phyloP scores from a whole-genome alignment of 2,797 vertebrate genomes.

The Spheniscus humboldti region DNA sequence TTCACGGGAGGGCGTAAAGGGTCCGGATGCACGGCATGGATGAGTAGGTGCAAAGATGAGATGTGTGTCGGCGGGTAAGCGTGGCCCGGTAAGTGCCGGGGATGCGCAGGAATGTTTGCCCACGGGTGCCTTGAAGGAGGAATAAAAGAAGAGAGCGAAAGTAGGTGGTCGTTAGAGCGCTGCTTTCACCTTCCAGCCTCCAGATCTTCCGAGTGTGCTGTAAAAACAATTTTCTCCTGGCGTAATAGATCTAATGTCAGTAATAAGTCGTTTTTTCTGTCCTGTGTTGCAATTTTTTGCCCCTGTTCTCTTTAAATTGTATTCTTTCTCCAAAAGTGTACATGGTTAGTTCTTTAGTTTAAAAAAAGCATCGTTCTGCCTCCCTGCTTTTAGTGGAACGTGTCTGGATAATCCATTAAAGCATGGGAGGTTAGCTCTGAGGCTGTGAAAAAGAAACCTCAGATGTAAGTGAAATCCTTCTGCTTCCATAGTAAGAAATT shows the following conservation, averaged over 20 bases:
- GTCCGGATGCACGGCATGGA: not conserved
- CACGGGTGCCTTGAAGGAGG: not conserved
- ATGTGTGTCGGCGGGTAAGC: too few relatives aligned
- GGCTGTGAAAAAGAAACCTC: not conserved
- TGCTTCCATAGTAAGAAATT: not conserved
- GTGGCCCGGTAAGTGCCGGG: not conserved
- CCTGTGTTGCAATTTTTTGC: not conserved
- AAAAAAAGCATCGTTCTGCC: not conserved
- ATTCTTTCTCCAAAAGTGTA: not conserved
- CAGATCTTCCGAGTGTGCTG: not conserved
- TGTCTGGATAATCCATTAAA: not conserved
- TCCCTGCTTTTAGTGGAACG: not conserved
- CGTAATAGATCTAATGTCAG: not conserved
- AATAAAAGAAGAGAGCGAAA: not conserved
- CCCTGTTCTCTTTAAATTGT: not conserved
- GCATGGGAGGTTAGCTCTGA: not conserved
- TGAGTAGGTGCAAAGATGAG: fast-evolving
- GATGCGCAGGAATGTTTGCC: too few relatives aligned
- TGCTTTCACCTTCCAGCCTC: not conserved
- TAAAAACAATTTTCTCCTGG: not conserved
- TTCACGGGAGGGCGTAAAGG: too few relatives aligned
- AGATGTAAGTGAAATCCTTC: not conserved
- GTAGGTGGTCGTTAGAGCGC: too few relatives aligned
- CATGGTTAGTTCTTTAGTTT: not conserved
- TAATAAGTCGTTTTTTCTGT: not conserved